Conservation (phyloP, 2,113 vertebrate genomes). For the Spermophilus dauricus region DNA sequence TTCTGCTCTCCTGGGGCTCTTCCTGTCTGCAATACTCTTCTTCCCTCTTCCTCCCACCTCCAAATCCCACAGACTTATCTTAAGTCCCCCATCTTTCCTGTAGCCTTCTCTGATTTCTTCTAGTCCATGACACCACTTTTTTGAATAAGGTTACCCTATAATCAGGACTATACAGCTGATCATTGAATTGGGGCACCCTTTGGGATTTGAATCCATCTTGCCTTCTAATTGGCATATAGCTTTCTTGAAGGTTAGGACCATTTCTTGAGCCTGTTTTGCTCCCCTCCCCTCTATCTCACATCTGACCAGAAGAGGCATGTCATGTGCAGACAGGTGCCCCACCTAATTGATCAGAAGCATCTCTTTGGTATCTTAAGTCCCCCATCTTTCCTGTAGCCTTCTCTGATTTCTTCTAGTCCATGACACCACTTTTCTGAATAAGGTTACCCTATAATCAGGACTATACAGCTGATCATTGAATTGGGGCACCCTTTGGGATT, state of each 20-base stretch:
- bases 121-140: not conserved
- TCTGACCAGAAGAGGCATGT: not conserved
- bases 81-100: not conserved
- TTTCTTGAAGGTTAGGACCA: not conserved
- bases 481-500: not conserved
- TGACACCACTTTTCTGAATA: not conserved
- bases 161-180: not conserved
- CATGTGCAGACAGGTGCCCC: not conserved
- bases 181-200: not conserved
- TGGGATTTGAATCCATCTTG: not conserved
- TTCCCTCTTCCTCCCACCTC: not conserved
- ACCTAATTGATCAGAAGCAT: not conserved
- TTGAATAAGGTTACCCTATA: not conserved
- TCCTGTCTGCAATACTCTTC: not conserved
- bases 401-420: not conserved
- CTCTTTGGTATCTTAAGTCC: not conserved
- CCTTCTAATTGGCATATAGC: not conserved
- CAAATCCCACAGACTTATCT: not conserved
- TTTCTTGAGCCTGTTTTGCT: not conserved
- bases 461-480: not conserved
- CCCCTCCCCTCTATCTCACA: not conserved
- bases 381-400: not conserved
- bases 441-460: not conserved
- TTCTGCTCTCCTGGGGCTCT: not conserved
- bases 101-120: not conserved